Evolutionary conservation across 2,888 invertebrate genomes (phyloP).

Genomic region (Archaeoteleia sp.): DNA sequence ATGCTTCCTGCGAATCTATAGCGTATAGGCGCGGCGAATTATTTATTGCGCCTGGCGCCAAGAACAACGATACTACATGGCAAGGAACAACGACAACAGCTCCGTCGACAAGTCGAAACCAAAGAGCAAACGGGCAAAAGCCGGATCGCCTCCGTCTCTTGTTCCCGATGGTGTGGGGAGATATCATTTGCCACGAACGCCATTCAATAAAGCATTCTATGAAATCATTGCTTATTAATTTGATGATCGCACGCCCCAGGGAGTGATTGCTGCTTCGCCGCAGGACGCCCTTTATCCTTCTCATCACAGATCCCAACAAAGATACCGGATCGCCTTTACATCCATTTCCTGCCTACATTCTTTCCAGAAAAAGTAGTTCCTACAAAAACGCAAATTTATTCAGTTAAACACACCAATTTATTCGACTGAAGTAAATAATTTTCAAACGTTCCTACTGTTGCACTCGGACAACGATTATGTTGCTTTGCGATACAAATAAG

Average conservation of each 20-base stretch:
- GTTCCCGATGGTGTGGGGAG: constrained; percentile 4
- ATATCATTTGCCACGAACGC: constrained; percentile 56
- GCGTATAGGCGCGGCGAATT: too few species aligned
- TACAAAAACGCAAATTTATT: too few species aligned
- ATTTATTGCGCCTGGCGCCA: constrained; percentile 15
- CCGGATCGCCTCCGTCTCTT: neutral
- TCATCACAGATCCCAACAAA: constrained; percentile 52
- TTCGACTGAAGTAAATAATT: too few species aligned
- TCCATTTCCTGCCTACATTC: constrained; percentile 23
- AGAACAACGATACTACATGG: neutral
- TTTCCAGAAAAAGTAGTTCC: too few species aligned
- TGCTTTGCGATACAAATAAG: too few species aligned
- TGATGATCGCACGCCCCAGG: constrained; percentile 69
- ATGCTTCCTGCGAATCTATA: too few species aligned
- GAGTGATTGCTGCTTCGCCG: constrained; percentile 64
- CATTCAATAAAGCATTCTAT: constrained; percentile 72
- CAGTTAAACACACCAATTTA: too few species aligned
- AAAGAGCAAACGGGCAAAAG: neutral
- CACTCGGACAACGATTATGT: too few species aligned
- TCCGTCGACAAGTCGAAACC: constrained; percentile 3
- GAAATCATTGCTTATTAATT: constrained; percentile 74
- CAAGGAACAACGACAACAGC: neutral
- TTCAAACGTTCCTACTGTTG: too few species aligned
- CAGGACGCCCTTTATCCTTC: constrained; percentile 63
- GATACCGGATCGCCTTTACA: constrained; percentile 22